These are phyloP conservation scores for Mylabris sibirica DNA, from an alignment of 2,888 invertebrate genomes.

Conservation along the genomic window DNA sequence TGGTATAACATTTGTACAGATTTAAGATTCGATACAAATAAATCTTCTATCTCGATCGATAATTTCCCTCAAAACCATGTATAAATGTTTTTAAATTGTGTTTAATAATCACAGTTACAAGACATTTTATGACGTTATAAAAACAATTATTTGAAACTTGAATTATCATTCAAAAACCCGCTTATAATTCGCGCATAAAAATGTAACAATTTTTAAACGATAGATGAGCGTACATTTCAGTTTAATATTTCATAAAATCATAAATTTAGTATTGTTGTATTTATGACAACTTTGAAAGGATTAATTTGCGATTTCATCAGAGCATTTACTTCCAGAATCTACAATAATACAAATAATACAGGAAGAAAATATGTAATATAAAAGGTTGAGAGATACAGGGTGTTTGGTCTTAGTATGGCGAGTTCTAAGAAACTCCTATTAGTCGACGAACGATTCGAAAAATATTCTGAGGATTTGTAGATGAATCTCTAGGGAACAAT, in stretches of 20 bases:
- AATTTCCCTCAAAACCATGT: background rate
- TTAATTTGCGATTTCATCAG: background rate
- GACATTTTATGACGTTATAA: background rate
- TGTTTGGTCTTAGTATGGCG: no score
- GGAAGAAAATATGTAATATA: background rate
- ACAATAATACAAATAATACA: background rate
- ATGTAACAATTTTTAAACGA: slow-evolving; percentile 3
- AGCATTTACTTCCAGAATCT: no score
- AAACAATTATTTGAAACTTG: background rate
- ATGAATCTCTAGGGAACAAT: no score
- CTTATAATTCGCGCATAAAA: background rate
- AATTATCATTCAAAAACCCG: background rate
- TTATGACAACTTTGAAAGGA: background rate
- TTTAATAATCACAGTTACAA: background rate
- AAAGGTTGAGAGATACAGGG: background rate
- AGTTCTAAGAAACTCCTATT: no score
- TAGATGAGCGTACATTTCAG: background rate
- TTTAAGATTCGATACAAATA: no score
- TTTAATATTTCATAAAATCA: background rate
- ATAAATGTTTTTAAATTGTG: background rate
- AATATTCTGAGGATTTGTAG: no score
- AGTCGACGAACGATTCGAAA: no score
- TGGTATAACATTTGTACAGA: no score
- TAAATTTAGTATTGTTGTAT: background rate
- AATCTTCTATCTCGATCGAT: no score